phyloP scores from a whole-genome alignment of 1,140 invertebrate species.

The Formica selysi region DNA sequence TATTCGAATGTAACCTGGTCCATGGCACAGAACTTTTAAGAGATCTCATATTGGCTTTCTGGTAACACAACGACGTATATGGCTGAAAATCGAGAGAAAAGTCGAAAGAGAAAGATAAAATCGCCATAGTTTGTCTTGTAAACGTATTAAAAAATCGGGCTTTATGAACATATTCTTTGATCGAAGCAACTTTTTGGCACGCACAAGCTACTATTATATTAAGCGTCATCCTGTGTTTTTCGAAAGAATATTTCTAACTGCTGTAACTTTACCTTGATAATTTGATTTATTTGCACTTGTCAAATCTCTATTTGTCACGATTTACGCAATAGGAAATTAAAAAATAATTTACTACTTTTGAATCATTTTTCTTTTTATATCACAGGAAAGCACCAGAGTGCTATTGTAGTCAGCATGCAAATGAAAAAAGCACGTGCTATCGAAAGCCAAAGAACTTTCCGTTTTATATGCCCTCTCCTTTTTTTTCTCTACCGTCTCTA shows the following conservation, averaged over 20 bases:
- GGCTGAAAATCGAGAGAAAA: conserved; percentile 68
- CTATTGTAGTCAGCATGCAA: conserved; percentile 69
- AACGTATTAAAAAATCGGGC: conserved; percentile 39
- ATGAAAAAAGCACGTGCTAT: conserved; percentile 66
- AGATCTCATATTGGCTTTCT: conserved; percentile 69
- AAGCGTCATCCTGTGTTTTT: conserved; percentile 40
- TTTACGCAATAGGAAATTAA: conserved; percentile 19
- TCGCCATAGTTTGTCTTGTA: conserved; percentile 26
- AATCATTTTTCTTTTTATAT: conserved; percentile 72
- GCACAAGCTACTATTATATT: conserved; percentile 69
- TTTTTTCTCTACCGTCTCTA: conserved; percentile 58
- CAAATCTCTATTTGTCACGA: conserved; percentile 15
- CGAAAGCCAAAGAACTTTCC: conserved; percentile 70
- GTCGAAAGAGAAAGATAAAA: conserved; percentile 50
- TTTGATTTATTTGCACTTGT: conserved; percentile 65
- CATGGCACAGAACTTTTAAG: conserved; percentile 73
- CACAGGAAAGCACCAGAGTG: conserved; percentile 76
- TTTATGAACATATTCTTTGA: conserved; percentile 66
- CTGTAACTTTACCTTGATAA: conserved; percentile 28
- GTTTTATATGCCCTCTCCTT: conserved; percentile 32
- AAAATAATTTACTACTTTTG: conserved; percentile 59
- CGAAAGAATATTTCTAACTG: conserved; percentile 18
- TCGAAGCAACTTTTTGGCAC: conserved; percentile 75
- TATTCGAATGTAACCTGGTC: conserved; percentile 67
- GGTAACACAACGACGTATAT: conserved; percentile 69